Percentiles rank a stretch among this genome's conserved stretches.
These are phyloP conservation scores for Acanthisitta chloris DNA, from an alignment of 2,113 vertebrate species.

Conservation along the genomic window DNA sequence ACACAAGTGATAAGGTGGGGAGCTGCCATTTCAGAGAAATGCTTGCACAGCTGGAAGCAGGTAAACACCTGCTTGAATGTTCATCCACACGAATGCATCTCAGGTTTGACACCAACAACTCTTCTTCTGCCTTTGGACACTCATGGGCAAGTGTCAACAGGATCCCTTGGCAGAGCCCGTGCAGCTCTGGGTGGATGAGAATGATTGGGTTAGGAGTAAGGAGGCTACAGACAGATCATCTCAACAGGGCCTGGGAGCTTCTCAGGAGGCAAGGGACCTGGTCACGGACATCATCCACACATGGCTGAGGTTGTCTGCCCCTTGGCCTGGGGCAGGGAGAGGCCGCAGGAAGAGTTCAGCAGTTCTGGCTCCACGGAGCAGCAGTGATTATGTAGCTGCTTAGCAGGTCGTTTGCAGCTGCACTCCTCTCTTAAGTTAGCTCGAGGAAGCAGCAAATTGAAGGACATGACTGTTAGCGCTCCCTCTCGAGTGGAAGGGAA, in stretches of 20 bases:
- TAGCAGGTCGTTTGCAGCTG: not conserved
- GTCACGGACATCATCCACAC: not conserved
- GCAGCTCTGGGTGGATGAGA: not conserved
- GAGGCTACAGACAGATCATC: not conserved
- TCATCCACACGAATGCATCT: not conserved
- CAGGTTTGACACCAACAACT: not conserved
- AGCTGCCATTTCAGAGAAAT: not conserved
- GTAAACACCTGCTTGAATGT: not conserved
- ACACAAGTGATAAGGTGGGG: not conserved
- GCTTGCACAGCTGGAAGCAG: not conserved
- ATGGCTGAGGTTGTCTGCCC: not conserved
- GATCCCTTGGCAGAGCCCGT: not conserved
- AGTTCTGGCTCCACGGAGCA: not conserved
- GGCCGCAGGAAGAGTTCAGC: not conserved
- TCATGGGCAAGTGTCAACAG: not conserved
- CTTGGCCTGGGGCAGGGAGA: not conserved
- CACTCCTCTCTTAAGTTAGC: not conserved
- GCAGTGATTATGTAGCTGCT: not conserved
- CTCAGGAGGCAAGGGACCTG: not conserved
- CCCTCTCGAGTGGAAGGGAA: not conserved
- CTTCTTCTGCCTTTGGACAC: not conserved
- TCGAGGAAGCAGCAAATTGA: not conserved
- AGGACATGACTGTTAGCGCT: not conserved
- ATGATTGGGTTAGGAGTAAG: fast-evolving
- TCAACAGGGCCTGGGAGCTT: not conserved